Evolutionary conservation across 2,797 vertebrate species (phyloP), one percentile per base, ranked within the genome.

Genomic region (Xenops minutus): DNA sequence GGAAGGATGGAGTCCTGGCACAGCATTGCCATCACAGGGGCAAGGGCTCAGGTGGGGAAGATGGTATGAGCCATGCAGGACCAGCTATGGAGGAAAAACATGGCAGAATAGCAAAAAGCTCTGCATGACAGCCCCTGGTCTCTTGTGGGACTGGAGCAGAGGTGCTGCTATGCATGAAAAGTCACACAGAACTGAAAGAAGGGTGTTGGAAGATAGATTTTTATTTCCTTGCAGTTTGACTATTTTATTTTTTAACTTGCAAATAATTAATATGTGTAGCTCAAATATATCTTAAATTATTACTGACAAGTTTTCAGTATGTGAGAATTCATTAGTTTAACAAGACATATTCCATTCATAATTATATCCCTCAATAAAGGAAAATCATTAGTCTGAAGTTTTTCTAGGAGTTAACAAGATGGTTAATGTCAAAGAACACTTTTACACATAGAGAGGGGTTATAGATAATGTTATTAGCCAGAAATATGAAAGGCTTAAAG

Each of bases 131-230:
- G 32, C 23, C 51, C 39, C 41, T 15, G 46, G 14, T 43, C 43
- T 56, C 6, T 0, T 0, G 0, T 16, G 10, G 30, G 39, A 30
- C 27, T 8, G 18, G n/a, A 37, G 16, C 39, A 54, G 55, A 55
- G 24, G 27, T 1, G 23, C 41, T 72, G 32, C 58, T 44, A 41
- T 2, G 0, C 4, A 21, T 36, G 44, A 68, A 72, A 76, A 7
- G 1, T 41, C 73, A 46, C 7, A 36, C 1, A 0, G n/a, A 76
- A 49, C 14, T 46, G 59, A 51, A 76, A 59, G 26, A 56, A 91
- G 22, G 16, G 18, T 27, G 22, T 55, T 58, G 62, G 30, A 72
- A 84, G 23, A 46, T 16, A 49, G 20, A 10, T 30, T 19, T 18
- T 13, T 61, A 59, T 18, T 68, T 64, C 23, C 34, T 68, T 77